These are phyloP conservation scores for Nomada ferruginata DNA, from an alignment of 2,888 invertebrate species.

Conservation along the genomic window DNA sequence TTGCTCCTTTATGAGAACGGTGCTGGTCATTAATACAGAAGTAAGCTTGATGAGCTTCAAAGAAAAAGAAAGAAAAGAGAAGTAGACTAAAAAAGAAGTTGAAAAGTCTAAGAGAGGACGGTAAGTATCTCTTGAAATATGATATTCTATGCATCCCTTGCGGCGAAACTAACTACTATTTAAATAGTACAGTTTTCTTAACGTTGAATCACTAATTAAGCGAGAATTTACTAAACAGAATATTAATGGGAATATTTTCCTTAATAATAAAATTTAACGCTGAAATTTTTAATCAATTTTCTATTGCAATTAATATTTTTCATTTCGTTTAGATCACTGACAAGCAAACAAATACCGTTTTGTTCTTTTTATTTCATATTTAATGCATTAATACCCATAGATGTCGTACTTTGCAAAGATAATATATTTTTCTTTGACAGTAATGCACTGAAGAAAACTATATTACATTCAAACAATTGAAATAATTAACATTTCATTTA, in stretches of 20 bases:
- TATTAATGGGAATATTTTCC: not conserved
- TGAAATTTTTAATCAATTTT: not conserved
- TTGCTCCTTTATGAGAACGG: slow-evolving; percentile 66
- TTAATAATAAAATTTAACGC: not conserved
- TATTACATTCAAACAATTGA: not conserved
- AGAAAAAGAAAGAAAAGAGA: slow-evolving; percentile 43
- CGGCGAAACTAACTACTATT: not conserved
- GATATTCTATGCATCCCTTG: not conserved
- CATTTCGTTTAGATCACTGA: not conserved
- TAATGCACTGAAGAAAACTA: too few species aligned
- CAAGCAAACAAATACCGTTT: too few species aligned
- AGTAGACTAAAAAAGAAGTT: slow-evolving; percentile 26
- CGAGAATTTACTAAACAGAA: not conserved
- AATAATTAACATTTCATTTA: not conserved
- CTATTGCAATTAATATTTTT: not conserved
- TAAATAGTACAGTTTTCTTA: not conserved
- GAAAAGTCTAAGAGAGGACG: slow-evolving; percentile 6
- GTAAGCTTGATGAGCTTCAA: slow-evolving; percentile 74
- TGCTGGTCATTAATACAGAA: slow-evolving; percentile 80
- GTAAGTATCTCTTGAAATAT: slow-evolving; percentile 17
- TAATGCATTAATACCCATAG: too few species aligned
- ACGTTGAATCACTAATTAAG: not conserved
- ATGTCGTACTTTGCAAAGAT: too few species aligned
- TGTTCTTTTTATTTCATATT: too few species aligned
- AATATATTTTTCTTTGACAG: too few species aligned